Conservation (phyloP, 2,888 invertebrate species). For the Dendrolimus pini region DNA sequence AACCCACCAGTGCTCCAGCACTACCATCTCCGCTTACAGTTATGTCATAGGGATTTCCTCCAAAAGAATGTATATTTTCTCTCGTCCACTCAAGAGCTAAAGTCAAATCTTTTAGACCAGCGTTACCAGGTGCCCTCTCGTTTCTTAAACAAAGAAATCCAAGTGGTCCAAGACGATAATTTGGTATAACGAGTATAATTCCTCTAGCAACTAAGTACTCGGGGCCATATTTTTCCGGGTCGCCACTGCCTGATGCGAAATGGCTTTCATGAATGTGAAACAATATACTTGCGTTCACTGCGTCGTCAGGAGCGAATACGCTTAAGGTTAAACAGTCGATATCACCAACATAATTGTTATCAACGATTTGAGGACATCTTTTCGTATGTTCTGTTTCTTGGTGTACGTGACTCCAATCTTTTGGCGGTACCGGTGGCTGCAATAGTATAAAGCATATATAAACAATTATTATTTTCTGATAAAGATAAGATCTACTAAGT, state of each 20-base stretch:
- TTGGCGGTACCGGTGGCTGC: slow-evolving; percentile 34
- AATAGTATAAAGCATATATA: slow-evolving; percentile 13
- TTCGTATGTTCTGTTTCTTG: slow-evolving; percentile 28
- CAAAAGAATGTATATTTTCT: slow-evolving; percentile 46
- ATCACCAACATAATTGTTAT: slow-evolving; percentile 26
- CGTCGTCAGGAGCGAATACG: slow-evolving; percentile 37
- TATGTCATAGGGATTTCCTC: slow-evolving; percentile 50
- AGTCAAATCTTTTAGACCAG: slow-evolving; percentile 52
- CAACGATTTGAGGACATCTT: slow-evolving; percentile 43
- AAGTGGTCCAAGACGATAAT: slow-evolving; percentile 55
- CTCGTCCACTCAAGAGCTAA: slow-evolving; percentile 51
- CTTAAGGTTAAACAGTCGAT: slow-evolving; percentile 54
- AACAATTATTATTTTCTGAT: too few species aligned
- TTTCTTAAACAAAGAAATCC: slow-evolving; percentile 57
- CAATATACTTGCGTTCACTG: slow-evolving; percentile 35
- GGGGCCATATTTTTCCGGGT: slow-evolving; percentile 50
- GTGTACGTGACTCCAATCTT: slow-evolving; percentile 23
- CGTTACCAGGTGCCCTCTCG: slow-evolving; percentile 51
- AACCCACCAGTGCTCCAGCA: slow-evolving; percentile 48
- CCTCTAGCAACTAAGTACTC: slow-evolving; percentile 40
- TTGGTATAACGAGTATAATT: slow-evolving; percentile 50
- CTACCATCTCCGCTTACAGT: slow-evolving; percentile 51
- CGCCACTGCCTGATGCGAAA: slow-evolving; percentile 43
- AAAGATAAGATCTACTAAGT: too few species aligned
- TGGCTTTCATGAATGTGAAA: slow-evolving; percentile 60